phyloP scores from a whole-genome alignment of 64 coral and sea anemone species.

The Platygyra sinensis region DNA sequence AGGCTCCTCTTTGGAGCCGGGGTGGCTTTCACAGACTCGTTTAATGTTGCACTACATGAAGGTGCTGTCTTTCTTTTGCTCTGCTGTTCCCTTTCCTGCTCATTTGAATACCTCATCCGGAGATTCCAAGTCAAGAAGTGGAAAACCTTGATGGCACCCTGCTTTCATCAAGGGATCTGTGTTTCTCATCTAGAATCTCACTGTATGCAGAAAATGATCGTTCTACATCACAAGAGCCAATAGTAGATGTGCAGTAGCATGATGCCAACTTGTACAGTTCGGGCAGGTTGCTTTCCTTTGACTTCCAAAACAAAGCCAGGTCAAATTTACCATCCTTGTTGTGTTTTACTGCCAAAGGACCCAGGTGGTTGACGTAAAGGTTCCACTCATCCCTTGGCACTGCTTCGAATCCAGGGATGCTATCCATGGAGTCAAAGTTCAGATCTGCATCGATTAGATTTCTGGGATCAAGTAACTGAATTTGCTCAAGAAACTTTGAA shows the following conservation, averaged over 20 bases:
- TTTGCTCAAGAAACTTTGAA: too few relatives aligned
- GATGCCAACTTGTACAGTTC: constrained; percentile 63
- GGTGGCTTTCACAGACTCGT: too few relatives aligned
- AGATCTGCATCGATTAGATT: too few relatives aligned
- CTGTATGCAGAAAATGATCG: constrained; percentile 62
- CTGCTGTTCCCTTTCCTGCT: too few relatives aligned
- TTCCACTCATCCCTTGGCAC: constrained; percentile 53
- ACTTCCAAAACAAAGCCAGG: constrained; percentile 48
- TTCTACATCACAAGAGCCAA: constrained; percentile 49
- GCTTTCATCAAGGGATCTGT: constrained; percentile 15
- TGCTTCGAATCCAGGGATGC: constrained; percentile 34
- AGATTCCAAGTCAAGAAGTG: constrained; percentile 35
- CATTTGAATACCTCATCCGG: too few relatives aligned
- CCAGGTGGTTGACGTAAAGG: constrained; percentile 50
- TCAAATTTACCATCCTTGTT: constrained; percentile 29
- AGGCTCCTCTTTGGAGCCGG: too few relatives aligned
- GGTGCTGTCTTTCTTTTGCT: too few relatives aligned
- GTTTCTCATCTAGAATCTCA: constrained; percentile 42
- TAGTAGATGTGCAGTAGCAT: constrained; percentile 50
- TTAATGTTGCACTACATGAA: too few relatives aligned
- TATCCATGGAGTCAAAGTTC: neutral
- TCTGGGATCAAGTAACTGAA: too few relatives aligned
- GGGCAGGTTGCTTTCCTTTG: constrained; percentile 35
- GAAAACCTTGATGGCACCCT: constrained; percentile 48
- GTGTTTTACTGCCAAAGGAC: constrained; percentile 43